Evolutionary conservation across 2,797 vertebrate genomes (phyloP).

Genomic region (Acrossocheilus wenchowensis): DNA sequence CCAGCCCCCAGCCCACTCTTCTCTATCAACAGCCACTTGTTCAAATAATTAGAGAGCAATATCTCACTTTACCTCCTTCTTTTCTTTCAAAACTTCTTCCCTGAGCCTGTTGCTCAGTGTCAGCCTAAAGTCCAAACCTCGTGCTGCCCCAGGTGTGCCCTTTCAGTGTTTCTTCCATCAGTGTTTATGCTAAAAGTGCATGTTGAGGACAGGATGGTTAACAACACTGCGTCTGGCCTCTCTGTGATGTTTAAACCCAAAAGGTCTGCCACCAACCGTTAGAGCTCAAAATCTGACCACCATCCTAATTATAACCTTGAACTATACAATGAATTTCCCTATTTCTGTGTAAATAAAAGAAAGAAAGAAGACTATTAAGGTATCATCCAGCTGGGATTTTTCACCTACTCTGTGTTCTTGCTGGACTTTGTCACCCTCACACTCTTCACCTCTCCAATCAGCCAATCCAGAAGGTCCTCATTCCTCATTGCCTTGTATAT

Average conservation of each 20-base stretch:
- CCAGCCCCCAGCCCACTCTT: conserved; percentile 67
- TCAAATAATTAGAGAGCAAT: conserved; percentile 75
- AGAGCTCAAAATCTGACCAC: conserved; percentile 16
- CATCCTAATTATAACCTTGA: background rate
- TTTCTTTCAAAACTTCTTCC: conserved; percentile 50
- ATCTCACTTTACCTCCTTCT: conserved; percentile 66
- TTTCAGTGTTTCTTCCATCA: conserved; percentile 48
- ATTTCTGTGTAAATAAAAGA: conserved; percentile 2
- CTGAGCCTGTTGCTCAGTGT: conserved; percentile 49
- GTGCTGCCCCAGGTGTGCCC: conserved; percentile 61
- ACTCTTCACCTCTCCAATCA: conserved; percentile 54
- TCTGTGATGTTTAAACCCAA: conserved; percentile 43
- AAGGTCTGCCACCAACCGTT: conserved; percentile 9
- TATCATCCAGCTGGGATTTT: conserved; percentile 55
- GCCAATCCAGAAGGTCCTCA: conserved; percentile 44
- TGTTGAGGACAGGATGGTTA: conserved; percentile 52
- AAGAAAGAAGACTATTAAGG: conserved; percentile 11
- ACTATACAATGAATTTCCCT: background rate
- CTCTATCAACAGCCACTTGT: conserved; percentile 76
- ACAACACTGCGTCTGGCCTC: conserved; percentile 40
- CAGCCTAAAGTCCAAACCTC: conserved; percentile 35
- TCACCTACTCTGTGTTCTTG: conserved; percentile 43
- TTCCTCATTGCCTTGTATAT: conserved; percentile 46
- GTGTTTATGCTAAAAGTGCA: conserved; percentile 64
- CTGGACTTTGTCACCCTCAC: conserved; percentile 41